Conservation (phyloP, 1,140 invertebrate genomes). For the Monomorium pharaonis region DNA sequence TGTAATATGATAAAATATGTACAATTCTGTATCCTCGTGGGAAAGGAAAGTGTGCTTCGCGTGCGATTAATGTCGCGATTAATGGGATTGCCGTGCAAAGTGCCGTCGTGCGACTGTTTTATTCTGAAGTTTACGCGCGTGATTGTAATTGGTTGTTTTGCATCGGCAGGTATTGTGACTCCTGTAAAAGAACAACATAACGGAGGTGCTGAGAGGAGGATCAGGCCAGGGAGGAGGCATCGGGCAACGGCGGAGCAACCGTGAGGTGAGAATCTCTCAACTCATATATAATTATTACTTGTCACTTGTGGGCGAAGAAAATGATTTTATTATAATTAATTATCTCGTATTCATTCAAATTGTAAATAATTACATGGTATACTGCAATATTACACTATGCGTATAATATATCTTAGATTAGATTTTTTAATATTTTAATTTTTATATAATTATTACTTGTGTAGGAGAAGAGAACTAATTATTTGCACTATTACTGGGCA, state of each 20-base stretch:
- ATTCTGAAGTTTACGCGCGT: neutral
- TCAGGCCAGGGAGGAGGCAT: neutral
- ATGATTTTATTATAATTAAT: no score
- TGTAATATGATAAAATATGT: neutral
- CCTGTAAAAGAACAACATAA: neutral
- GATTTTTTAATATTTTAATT: no score
- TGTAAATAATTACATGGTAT: no score
- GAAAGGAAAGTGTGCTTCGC: neutral
- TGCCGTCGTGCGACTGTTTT: neutral
- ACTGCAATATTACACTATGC: no score
- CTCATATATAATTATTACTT: neutral
- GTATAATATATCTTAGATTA: no score
- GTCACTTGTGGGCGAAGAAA: no score
- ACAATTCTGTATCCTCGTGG: neutral
- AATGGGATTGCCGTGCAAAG: neutral
- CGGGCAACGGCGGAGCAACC: neutral
- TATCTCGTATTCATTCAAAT: no score
- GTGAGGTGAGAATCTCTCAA: neutral
- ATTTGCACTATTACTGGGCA: neutral
- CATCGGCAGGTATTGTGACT: neutral
- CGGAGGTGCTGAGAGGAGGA: neutral
- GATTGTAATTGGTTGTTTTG: neutral
- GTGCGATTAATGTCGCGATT: neutral
- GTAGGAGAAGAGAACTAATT: neutral
- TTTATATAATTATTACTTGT: neutral